Evolutionary conservation across 2,113 vertebrate species (phyloP), one percentile per base, ranked within the genome.

Genomic region (Ceyx cyanopectus): DNA sequence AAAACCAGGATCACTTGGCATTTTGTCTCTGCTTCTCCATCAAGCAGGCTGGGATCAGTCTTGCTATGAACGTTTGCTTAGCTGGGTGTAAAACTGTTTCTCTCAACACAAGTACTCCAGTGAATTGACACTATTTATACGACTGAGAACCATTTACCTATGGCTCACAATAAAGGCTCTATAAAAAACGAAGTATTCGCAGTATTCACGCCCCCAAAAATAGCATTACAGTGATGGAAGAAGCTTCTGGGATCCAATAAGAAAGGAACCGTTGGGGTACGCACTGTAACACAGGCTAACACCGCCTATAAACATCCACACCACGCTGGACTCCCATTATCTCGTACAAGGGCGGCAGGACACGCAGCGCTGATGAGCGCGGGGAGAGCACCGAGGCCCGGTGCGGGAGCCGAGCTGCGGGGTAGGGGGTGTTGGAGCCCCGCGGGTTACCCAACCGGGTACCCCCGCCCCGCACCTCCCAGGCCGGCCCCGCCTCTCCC

Each of bases 151-250:
- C 18, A 34, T 54, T 29, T 41, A 23, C 7, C 37, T 10, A 2
- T 0, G 23, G 13, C 34, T 58, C 46, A 20, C 53, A 24, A 17
- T 12, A 46, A n/a, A 30, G 30, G 21, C 51, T 69, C 32, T 34
- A 8, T 6, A 14, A 32, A 17, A 43, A 66, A 50, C 0, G 0
- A 26, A 27, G 34, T 0, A 16, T 1, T 15, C 2, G 45, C 1
- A 3, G n/a, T 54, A 6, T 29, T 5, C 7, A 23, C 0, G 19
- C 23, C 58, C 24, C 22, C 26, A 2, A 27, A 72, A 77, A 50
- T 0, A n/a, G 46, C 51, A 0, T 13, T 4, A 6, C 46, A n/a
- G 67, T 0, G 43, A n/a, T 0, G 19, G 57, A 56, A 40, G 46
- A 6, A 14, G 62, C 74, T 2, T 7, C 48, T 3, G 40, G 29